Conservation (phyloP, 2,888 invertebrate species). For the Ceramica pisi region DNA sequence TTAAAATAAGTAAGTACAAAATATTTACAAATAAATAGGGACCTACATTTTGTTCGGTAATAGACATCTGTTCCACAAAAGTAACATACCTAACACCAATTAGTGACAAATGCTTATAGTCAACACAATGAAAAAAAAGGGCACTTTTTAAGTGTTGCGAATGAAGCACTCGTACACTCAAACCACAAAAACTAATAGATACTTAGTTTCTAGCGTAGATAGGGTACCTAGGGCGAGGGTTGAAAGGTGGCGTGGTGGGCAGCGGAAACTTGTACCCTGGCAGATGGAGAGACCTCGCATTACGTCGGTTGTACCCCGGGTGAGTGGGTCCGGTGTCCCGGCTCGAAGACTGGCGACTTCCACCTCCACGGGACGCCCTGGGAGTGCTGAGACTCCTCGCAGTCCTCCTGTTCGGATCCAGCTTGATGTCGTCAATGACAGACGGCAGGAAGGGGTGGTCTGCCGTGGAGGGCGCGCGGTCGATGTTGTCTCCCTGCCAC, state of each 20-base stretch:
- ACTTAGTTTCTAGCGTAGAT: conserved; percentile 18
- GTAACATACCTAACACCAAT: not conserved
- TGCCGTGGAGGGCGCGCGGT: conserved; percentile 36
- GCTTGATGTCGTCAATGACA: conserved; percentile 42
- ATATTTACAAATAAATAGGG: not conserved
- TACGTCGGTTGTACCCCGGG: conserved; percentile 56
- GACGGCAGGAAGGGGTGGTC: conserved; percentile 47
- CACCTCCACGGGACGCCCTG: conserved; percentile 25
- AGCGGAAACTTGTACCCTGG: conserved; percentile 41
- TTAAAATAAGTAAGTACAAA: conserved; percentile 9
- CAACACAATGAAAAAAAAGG: not conserved
- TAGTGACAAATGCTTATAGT: not conserved
- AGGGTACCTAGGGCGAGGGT: conserved; percentile 42
- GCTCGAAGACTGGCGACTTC: conserved; percentile 24
- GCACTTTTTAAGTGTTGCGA: not conserved
- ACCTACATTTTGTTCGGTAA: not conserved
- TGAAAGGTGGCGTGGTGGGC: conserved; percentile 50
- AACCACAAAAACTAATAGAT: not conserved
- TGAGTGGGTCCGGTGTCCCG: conserved; percentile 47
- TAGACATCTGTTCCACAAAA: conserved; percentile 6
- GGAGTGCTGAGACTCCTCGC: conserved; percentile 44
- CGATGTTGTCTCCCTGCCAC: conserved; percentile 35
- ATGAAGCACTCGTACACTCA: not conserved
- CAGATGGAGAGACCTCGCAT: conserved; percentile 44
- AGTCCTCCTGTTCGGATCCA: conserved; percentile 41